phyloP scores from a whole-genome alignment of 2,113 vertebrate species.

The Ictalurus punctatus region DNA sequence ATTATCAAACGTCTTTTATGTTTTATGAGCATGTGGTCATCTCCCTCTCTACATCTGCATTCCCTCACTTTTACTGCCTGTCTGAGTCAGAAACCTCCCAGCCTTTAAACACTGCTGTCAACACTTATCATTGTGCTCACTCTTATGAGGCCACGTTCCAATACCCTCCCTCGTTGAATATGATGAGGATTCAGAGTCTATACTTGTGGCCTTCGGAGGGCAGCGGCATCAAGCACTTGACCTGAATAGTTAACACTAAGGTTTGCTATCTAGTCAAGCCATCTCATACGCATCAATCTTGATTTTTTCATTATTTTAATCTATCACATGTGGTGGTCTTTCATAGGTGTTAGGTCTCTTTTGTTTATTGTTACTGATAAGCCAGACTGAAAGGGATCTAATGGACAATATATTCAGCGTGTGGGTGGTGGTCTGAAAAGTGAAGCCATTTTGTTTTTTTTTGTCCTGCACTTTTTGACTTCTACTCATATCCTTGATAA shows the following conservation, averaged over 20 bases:
- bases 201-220: neutral
- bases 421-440: neutral
- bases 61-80: neutral
- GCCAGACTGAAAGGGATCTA: neutral
- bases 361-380: conserved; percentile 39
- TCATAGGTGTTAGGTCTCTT: neutral
- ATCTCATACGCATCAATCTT: neutral
- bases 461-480: neutral
- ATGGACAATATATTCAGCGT: neutral
- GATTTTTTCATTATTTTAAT: neutral
- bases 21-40: conserved; percentile 18
- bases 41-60: neutral
- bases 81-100: neutral
- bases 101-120: conserved; percentile 1
- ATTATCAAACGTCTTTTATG: conserved; percentile 1
- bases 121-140: neutral
- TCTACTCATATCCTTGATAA: neutral
- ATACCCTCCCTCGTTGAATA: neutral
- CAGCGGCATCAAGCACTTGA: neutral
- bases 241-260: neutral
- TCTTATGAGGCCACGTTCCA: neutral
- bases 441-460: neutral
- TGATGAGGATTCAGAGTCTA: neutral
- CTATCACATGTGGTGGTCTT: neutral
- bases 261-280: conserved; percentile 2